phyloP scores from a whole-genome alignment of 2,888 invertebrate genomes.

The Acronicta leporina region DNA sequence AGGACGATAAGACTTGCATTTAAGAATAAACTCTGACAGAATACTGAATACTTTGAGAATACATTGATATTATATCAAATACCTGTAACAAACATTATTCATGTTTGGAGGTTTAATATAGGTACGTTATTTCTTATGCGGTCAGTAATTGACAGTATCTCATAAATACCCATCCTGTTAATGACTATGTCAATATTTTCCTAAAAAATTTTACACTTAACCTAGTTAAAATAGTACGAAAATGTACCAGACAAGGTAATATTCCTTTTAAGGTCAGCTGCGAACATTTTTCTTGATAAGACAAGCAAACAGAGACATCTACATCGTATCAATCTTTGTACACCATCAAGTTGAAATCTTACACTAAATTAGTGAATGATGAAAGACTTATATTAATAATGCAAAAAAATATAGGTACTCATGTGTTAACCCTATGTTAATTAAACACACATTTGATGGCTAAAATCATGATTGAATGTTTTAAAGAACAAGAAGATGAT shows the following conservation, averaged over 20 bases:
- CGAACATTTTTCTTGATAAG: constrained; percentile 61
- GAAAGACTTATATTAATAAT: neutral
- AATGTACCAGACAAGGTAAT: constrained; percentile 52
- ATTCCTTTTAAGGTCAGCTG: constrained; percentile 60
- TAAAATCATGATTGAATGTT: neutral
- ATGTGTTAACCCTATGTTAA: too few species aligned
- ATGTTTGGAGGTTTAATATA: too few species aligned
- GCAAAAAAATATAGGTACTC: neutral
- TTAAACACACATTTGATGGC: constrained; percentile 15
- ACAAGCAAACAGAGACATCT: constrained; percentile 50
- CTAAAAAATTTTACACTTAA: constrained; percentile 40
- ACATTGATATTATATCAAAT: too few species aligned
- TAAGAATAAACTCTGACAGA: too few species aligned
- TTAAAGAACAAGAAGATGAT: constrained; percentile 8
- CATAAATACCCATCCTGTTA: constrained; percentile 6
- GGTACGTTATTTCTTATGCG: too few species aligned
- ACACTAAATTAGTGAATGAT: constrained; percentile 31
- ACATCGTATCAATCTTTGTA: constrained; percentile 60
- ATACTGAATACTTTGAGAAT: too few species aligned
- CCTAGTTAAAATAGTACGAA: constrained; percentile 50
- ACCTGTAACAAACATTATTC: too few species aligned
- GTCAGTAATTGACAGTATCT: constrained; percentile 17
- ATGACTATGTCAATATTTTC: constrained; percentile 34
- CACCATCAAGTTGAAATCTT: constrained; percentile 39
- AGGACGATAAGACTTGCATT: too few species aligned